Conservation (phyloP, 2,113 vertebrate species). For the Zosterops lateralis region DNA sequence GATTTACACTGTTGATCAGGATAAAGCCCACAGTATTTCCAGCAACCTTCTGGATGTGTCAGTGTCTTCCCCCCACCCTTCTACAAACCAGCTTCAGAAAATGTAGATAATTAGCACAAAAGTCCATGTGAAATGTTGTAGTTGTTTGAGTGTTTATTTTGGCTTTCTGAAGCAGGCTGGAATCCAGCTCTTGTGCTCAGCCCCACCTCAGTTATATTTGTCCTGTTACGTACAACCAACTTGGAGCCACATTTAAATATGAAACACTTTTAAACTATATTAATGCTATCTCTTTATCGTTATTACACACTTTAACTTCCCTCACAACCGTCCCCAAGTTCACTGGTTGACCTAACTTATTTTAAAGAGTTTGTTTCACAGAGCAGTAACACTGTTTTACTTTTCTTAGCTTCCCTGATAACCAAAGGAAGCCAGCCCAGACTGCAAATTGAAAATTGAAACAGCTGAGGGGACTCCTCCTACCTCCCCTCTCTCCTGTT, state of each 20-base stretch:
- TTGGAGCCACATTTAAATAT: conserved; percentile 50
- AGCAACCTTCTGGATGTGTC: conserved; percentile 1
- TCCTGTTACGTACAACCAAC: conserved; percentile 64
- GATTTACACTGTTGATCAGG: background rate
- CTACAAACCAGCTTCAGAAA: conserved; percentile 46
- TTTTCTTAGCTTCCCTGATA: conserved; percentile 62
- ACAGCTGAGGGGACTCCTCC: conserved; percentile 58
- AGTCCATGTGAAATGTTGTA: conserved; percentile 23
- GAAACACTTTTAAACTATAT: conserved; percentile 51
- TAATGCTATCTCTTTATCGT: conserved; percentile 53
- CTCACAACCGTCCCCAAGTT: background rate
- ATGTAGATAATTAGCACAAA: conserved; percentile 55
- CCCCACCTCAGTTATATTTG: conserved; percentile 76
- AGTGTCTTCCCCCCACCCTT: background rate
- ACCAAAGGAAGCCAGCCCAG: conserved; percentile 64
- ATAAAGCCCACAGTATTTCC: background rate
- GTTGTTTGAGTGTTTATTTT: conserved; percentile 73
- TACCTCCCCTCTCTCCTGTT: conserved; percentile 47
- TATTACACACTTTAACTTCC: conserved; percentile 43
- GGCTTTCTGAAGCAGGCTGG: conserved; percentile 62
- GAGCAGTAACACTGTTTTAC: conserved; percentile 19
- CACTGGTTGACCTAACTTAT: conserved; percentile 15
- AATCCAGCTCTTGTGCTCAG: conserved; percentile 64
- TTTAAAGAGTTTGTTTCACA: conserved; percentile 18
- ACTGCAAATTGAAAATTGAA: conserved; percentile 45